Percentiles rank a stretch among this genome's conserved stretches.
Conservation (phyloP, 2,113 vertebrate species). For the Eulacestoma nigropectus region DNA sequence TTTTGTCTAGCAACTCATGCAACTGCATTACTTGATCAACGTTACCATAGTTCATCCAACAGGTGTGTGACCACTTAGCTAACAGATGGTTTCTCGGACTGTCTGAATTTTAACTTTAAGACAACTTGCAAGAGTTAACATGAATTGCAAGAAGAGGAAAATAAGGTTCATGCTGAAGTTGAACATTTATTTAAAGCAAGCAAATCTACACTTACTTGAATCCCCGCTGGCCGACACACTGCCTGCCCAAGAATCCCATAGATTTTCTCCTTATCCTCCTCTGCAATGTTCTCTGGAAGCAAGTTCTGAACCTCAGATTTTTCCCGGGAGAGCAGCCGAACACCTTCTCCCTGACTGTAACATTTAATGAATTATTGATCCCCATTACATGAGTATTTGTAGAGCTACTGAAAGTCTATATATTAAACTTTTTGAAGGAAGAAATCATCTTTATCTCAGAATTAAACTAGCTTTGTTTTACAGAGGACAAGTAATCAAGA, state of each 20-base stretch:
- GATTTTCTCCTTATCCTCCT: slow-evolving; percentile 91
- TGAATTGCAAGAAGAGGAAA: neutral
- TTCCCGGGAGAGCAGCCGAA: slow-evolving; percentile 89
- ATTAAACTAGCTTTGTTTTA: neutral
- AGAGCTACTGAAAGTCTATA: neutral
- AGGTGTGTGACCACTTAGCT: neutral
- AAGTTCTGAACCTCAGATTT: slow-evolving; percentile 92
- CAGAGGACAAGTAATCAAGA: neutral
- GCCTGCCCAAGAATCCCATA: slow-evolving; percentile 96
- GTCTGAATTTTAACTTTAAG: neutral
- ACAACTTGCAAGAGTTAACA: neutral
- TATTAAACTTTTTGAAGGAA: neutral
- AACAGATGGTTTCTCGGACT: neutral
- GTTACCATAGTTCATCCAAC: neutral
- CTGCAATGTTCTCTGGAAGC: slow-evolving; percentile 82
- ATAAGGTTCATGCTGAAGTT: neutral
- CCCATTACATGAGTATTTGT: neutral
- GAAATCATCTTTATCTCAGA: neutral
- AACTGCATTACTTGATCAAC: neutral
- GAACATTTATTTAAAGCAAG: neutral
- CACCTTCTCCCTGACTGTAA: slow-evolving; percentile 92
- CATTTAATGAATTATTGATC: slow-evolving; percentile 33
- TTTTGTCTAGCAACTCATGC: neutral
- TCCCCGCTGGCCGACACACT: slow-evolving; percentile 93
- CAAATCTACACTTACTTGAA: slow-evolving; percentile 80